Evolutionary conservation across 2,113 vertebrate genomes (phyloP).

Genomic region (Sinocyclocheilus anshuiensis): DNA sequence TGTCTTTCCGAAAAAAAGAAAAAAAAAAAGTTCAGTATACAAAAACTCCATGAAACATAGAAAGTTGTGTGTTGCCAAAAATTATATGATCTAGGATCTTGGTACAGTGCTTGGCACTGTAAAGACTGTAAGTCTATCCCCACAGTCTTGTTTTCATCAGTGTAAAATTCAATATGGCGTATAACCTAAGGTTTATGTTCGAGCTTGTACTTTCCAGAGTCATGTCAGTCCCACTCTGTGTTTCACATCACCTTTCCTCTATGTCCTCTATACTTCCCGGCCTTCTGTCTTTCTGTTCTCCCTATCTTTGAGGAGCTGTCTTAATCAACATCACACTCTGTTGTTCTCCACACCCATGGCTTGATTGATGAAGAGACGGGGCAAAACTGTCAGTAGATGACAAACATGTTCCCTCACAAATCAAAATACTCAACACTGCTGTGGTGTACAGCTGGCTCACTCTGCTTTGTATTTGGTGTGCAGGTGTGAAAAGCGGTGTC

Average conservation of each 20-base stretch:
- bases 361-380: slow-evolving; percentile 63
- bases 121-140: background rate
- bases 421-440: slow-evolving; percentile 20
- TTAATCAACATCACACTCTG: slow-evolving; percentile 50
- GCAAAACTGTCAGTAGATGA: slow-evolving; percentile 59
- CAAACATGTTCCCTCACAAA: slow-evolving; percentile 57
- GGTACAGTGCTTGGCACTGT: background rate
- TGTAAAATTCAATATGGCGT: background rate
- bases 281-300: background rate
- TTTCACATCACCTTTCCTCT: slow-evolving; percentile 25
- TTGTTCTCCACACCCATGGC: slow-evolving; percentile 52
- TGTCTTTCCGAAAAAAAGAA: too few relatives aligned
- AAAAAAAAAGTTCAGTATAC: too few relatives aligned
- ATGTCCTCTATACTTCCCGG: background rate
- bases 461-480: slow-evolving; percentile 3
- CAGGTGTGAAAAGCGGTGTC: background rate
- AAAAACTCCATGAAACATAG: too few relatives aligned
- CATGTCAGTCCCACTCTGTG: background rate
- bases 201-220: slow-evolving; percentile 2
- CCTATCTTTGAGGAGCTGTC: background rate
- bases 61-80: too few relatives aligned
- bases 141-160: too few relatives aligned
- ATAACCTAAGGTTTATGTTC: background rate
- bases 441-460: slow-evolving; percentile 6
- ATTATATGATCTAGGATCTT: too few relatives aligned